A percentile compares a stretch with the other conserved stretches of the same genome.
Evolutionary conservation across 2,888 invertebrate genomes (phyloP).

Genomic region (Anthophora plumipes): DNA sequence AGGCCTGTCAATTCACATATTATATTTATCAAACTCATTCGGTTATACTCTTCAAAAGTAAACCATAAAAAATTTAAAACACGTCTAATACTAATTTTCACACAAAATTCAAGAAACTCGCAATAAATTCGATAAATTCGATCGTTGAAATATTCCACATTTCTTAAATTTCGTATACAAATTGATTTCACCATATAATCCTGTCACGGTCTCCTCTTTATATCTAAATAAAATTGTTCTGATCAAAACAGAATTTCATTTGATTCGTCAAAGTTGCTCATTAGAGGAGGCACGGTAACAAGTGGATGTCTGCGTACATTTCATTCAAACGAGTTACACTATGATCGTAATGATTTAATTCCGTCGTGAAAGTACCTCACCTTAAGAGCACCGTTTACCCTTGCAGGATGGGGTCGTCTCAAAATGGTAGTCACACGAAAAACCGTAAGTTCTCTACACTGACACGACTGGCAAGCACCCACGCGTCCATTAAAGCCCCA

Average conservation of each 20-base stretch:
- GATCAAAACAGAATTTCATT: too few relatives aligned
- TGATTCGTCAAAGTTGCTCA: neutral
- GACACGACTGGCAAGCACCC: conserved; percentile 73
- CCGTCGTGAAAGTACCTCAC: conserved; percentile 44
- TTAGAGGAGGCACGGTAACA: conserved; percentile 1
- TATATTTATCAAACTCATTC: too few relatives aligned
- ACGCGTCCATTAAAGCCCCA: conserved; percentile 77
- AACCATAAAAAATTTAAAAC: neutral
- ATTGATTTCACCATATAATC: too few relatives aligned
- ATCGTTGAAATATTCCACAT: too few relatives aligned
- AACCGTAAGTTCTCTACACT: conserved; percentile 68
- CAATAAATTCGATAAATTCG: too few relatives aligned
- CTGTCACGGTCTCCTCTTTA: too few relatives aligned
- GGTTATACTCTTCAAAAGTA: too few relatives aligned
- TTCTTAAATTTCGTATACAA: too few relatives aligned
- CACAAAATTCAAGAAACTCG: neutral
- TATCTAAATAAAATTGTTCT: too few relatives aligned
- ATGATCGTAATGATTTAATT: conserved; percentile 60
- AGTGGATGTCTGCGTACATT: conserved; percentile 22
- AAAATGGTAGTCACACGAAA: conserved; percentile 70
- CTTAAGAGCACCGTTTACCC: conserved; percentile 45
- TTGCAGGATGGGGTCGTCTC: conserved; percentile 44
- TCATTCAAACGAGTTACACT: conserved; percentile 37
- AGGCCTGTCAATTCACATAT: too few relatives aligned
- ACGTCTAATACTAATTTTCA: neutral